phyloP scores from a whole-genome alignment of 2,113 vertebrate species.

The Muntiacus reevesi region DNA sequence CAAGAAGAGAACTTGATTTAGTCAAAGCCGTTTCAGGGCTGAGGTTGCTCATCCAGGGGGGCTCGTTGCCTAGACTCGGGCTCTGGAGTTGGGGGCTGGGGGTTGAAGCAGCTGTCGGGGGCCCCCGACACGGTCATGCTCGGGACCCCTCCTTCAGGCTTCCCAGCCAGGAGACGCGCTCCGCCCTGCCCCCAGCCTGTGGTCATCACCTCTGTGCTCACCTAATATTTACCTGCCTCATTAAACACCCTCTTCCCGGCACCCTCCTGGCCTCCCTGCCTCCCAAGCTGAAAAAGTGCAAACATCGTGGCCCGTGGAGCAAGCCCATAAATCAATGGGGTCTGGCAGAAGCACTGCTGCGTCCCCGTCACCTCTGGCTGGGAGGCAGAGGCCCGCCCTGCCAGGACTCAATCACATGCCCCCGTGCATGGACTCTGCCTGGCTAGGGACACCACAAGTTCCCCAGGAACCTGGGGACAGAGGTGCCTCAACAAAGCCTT shows the following conservation, averaged over 20 bases:
- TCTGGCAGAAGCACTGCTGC: constrained; percentile 75
- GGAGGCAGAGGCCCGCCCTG: constrained; percentile 51
- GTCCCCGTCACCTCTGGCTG: constrained; percentile 69
- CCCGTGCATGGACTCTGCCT: constrained; percentile 44
- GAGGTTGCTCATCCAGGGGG: neutral
- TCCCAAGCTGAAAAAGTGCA: neutral
- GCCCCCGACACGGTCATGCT: rapidly evolving
- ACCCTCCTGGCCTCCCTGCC: neutral
- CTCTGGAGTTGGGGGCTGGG: neutral
- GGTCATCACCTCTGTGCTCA: neutral
- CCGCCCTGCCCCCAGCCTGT: neutral
- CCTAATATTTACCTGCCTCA: constrained; percentile 27
- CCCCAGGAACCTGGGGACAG: constrained; percentile 77
- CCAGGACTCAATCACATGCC: constrained; percentile 81
- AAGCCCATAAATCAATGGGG: constrained; percentile 64
- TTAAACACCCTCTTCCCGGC: neutral
- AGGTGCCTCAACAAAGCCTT: constrained; percentile 82
- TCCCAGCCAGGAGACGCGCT: neutral
- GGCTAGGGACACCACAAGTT: constrained; percentile 75
- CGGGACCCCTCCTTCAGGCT: neutral
- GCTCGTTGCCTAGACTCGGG: neutral
- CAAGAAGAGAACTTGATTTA: neutral
- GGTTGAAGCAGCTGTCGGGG: neutral
- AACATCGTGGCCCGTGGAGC: neutral
- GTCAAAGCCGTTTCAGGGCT: rapidly evolving